Percentiles rank a stretch among this genome's conserved stretches.
phyloP scores from a whole-genome alignment of 2,797 vertebrate species.

The Novumbra hubbsi region DNA sequence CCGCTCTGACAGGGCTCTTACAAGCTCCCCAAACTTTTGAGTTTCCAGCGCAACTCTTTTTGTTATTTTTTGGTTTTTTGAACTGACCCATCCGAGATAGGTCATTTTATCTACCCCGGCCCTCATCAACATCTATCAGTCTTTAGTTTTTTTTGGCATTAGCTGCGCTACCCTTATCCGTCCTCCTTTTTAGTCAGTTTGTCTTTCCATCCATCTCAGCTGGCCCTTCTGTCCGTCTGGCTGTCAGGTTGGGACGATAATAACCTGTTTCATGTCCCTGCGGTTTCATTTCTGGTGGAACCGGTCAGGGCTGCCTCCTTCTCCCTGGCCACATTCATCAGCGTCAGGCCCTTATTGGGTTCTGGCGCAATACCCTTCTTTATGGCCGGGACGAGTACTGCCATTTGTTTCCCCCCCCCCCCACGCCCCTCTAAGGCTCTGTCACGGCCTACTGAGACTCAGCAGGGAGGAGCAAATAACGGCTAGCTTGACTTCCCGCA shows the following conservation, averaged over 20 bases:
- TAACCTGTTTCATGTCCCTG: constrained; percentile 81
- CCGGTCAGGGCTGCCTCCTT: constrained; percentile 75
- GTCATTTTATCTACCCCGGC: constrained; percentile 16
- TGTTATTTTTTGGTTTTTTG: neutral
- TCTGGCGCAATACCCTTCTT: constrained; percentile 73
- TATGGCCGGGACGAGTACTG: constrained; percentile 77
- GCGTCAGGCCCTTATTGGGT: constrained; percentile 82
- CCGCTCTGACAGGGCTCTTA: constrained; percentile 11
- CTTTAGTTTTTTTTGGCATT: constrained; percentile 41
- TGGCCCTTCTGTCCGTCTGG: constrained; percentile 64
- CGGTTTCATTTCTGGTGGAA: constrained; percentile 80
- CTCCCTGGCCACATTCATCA: constrained; percentile 81
- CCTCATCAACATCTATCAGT: constrained; percentile 49
- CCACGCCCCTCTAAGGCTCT: constrained; percentile 71
- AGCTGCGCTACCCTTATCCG: constrained; percentile 55
- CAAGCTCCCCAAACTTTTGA: constrained; percentile 30
- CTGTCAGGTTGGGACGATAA: constrained; percentile 75
- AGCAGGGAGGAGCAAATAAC: constrained; percentile 57
- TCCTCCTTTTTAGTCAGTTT: constrained; percentile 64
- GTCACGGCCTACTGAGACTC: constrained; percentile 76
- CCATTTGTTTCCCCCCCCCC: constrained; percentile 78
- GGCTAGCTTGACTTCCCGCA: constrained; percentile 44
- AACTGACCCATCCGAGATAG: constrained; percentile 7
- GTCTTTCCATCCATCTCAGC: constrained; percentile 70
- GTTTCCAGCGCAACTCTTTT: constrained; percentile 13